phyloP scores from a whole-genome alignment of 2,797 vertebrate genomes.

The Ibycter americanus region DNA sequence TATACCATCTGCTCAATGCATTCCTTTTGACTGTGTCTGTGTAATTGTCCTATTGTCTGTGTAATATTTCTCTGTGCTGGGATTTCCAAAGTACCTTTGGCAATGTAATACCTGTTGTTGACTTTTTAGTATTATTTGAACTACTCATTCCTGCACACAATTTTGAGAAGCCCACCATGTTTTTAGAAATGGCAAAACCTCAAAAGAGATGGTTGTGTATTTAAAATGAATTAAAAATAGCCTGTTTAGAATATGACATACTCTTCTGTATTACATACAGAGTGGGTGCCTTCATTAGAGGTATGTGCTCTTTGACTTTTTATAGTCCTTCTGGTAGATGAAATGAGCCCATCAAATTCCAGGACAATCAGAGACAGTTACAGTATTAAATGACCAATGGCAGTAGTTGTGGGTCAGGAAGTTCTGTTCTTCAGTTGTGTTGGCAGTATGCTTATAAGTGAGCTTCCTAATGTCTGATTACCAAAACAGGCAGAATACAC shows the following conservation, averaged over 20 bases:
- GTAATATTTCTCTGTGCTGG: neutral
- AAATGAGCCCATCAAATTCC: neutral
- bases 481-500: neutral
- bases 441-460: neutral
- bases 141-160: neutral
- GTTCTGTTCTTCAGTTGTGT: neutral
- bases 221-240: neutral
- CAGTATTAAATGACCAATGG: neutral
- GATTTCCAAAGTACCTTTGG: neutral
- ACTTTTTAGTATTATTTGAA: neutral
- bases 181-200: neutral
- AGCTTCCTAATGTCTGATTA: neutral
- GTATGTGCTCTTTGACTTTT: neutral
- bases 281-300: neutral
- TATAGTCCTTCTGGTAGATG: neutral
- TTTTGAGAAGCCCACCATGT: neutral
- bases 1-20: neutral
- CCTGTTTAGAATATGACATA: neutral
- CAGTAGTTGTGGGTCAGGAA: neutral
- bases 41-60: neutral
- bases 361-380: neutral
- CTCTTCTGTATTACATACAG: neutral
- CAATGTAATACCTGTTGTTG: neutral
- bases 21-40: neutral
- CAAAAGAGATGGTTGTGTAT: neutral